Conservation (phyloP, 2,888 invertebrate species). For the Ferdinandea cuprea region DNA sequence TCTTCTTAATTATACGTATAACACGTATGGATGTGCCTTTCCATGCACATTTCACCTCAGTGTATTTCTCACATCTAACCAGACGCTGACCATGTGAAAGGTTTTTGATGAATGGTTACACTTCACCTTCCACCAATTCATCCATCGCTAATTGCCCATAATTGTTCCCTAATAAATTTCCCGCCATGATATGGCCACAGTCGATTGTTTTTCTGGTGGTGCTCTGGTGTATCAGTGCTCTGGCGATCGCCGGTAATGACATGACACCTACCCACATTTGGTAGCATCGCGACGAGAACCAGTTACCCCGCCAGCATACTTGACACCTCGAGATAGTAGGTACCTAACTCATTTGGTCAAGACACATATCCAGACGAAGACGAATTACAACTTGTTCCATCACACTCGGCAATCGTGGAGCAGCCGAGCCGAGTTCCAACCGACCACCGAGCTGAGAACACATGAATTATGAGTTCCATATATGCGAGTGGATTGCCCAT, state of each 20-base stretch:
- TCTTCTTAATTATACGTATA: conserved; percentile 11
- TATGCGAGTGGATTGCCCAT: conserved; percentile 60
- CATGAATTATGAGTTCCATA: conserved; percentile 74
- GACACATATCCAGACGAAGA: conserved; percentile 61
- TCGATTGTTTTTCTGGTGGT: conserved; percentile 54
- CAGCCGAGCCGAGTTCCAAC: conserved; percentile 7
- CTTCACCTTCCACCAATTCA: conserved; percentile 61
- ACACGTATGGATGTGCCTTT: too few species aligned
- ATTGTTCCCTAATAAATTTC: conserved; percentile 71
- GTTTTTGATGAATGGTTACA: conserved; percentile 61
- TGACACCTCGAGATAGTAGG: conserved; percentile 56
- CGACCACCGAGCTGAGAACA: conserved; percentile 25
- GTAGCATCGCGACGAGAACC: conserved; percentile 56
- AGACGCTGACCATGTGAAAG: background rate
- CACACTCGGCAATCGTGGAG: conserved; percentile 67
- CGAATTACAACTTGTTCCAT: conserved; percentile 74
- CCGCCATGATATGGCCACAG: conserved; percentile 57
- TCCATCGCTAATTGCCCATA: conserved; percentile 74
- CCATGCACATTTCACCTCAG: background rate
- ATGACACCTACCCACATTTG: conserved; percentile 72
- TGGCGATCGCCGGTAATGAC: conserved; percentile 64
- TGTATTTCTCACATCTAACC: background rate
- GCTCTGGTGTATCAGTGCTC: conserved; percentile 62
- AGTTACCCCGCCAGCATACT: conserved; percentile 55
- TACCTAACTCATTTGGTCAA: conserved; percentile 49